phyloP scores from a whole-genome alignment of 2,797 vertebrate genomes.

The Melanogrammus aeglefinus region DNA sequence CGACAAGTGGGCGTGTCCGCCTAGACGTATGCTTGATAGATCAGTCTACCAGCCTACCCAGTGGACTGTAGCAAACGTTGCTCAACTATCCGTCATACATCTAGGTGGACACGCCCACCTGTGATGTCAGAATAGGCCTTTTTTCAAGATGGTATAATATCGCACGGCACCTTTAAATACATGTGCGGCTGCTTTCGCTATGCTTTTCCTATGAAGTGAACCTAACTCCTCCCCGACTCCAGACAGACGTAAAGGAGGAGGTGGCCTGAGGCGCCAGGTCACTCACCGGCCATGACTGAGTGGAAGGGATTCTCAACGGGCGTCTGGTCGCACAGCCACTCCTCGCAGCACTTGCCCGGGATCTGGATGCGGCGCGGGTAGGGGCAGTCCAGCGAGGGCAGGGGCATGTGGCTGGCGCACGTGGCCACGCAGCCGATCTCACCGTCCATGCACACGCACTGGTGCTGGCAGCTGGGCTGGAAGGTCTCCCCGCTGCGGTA shows the following conservation, averaged over 20 bases:
- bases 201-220: no score
- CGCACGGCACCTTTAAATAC: no score
- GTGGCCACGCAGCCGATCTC: conserved; percentile 75
- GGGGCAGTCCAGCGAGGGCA: conserved; percentile 69
- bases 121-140: no score
- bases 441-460: conserved; percentile 77
- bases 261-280: neutral
- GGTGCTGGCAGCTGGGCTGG: conserved; percentile 77
- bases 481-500: conserved; percentile 77
- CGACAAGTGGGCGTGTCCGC: no score
- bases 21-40: no score
- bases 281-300: conserved; percentile 62
- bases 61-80: no score
- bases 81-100: no score
- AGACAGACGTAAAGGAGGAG: neutral
- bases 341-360: conserved; percentile 72
- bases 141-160: no score
- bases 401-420: conserved; percentile 58
- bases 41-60: no score
- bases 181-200: no score
- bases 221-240: neutral
- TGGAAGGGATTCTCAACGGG: conserved; percentile 43
- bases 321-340: conserved; percentile 72
- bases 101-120: no score
- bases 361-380: conserved; percentile 59